Evolutionary conservation across 2,797 vertebrate species (phyloP), one percentile per base, ranked within the genome.

Genomic region (Sternotherus odoratus): DNA sequence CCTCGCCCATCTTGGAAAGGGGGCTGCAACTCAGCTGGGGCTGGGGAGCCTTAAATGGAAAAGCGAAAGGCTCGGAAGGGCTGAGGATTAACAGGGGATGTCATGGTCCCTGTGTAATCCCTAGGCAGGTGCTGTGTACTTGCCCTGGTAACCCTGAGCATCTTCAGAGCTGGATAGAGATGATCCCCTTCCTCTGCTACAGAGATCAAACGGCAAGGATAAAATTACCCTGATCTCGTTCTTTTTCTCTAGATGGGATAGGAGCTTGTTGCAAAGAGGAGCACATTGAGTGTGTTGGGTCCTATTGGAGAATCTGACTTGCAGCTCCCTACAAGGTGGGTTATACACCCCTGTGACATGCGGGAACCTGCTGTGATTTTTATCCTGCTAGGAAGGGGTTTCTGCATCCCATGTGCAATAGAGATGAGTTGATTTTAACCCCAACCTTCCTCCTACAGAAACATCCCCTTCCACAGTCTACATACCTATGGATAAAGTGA

Each of bases 161-260:
- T 85, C 96, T 97, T 94, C 83, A 95, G 93, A 96, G 93, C 95
- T 48, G 94, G 95, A 95, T 95, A 93, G 91, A 93, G 97, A 96
- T 97, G 95, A 97, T 97, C 96, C 50, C 83, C 82, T 82, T 91
- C 88, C 86, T 88, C 87, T 89, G 86, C n/a, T 87, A 75, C 82
- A 49, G 86, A 94, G 95, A 96, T 96, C 96, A 97, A 96, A 97
- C 95, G 86, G 92, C 92, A 95, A 69, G 36, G 93, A 85, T 91
- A 97, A 95, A 96, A 97, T 92, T 97, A 95, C 91, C 94, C 94
- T 89, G 81, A 93, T 96, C 91, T 94, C 48, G 88, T 86, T 77
- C 87, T 88, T 51, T 83, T 91, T 94, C 75, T 79, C 51, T 54
- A 56, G 17, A 43, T 84, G 60, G 85, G 75, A 78, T 49, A 88